phyloP scores from a whole-genome alignment of 2,888 invertebrate genomes.

The Orthonevra nobilis region DNA sequence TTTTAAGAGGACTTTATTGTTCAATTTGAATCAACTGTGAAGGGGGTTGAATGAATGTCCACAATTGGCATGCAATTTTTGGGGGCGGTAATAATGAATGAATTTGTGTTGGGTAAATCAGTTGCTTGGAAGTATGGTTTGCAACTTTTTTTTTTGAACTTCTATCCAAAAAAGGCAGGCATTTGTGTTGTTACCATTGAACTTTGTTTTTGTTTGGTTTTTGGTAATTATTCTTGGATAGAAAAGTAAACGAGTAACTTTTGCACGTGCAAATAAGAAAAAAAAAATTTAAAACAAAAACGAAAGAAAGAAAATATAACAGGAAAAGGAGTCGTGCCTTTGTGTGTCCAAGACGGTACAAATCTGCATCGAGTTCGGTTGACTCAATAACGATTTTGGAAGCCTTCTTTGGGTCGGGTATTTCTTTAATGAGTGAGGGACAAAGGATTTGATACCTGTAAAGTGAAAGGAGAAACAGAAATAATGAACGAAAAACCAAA shows the following conservation, averaged over 20 bases:
- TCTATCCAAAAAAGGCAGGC: conserved; percentile 30
- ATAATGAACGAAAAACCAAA: conserved; percentile 37
- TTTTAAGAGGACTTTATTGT: conserved; percentile 29
- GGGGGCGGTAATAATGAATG: neutral
- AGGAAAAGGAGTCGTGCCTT: conserved; percentile 88
- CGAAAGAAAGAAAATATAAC: neutral
- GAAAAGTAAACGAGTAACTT: conserved; percentile 14
- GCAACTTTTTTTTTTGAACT: conserved; percentile 8
- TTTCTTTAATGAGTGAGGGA: conserved; percentile 90
- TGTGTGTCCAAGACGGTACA: conserved; percentile 98
- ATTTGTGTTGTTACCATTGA: conserved; percentile 2
- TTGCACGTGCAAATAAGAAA: neutral
- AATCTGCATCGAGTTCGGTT: conserved; percentile 92
- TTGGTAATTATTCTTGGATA: conserved; percentile 40
- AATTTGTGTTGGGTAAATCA: too few relatives aligned
- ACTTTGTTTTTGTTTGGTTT: conserved; percentile 9
- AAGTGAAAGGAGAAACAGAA: conserved; percentile 71
- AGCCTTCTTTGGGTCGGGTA: conserved; percentile 89
- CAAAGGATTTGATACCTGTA: conserved; percentile 99
- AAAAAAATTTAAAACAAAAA: conserved; percentile 3
- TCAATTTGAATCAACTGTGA: conserved; percentile 49
- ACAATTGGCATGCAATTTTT: neutral
- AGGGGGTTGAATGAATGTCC: neutral
- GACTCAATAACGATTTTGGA: conserved; percentile 91
- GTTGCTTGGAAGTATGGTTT: conserved; percentile 32